A percentile compares a stretch with the other conserved stretches of the same genome.
Evolutionary conservation across 2,888 invertebrate genomes (phyloP).

Genomic region (Zygogramma bicolorata): DNA sequence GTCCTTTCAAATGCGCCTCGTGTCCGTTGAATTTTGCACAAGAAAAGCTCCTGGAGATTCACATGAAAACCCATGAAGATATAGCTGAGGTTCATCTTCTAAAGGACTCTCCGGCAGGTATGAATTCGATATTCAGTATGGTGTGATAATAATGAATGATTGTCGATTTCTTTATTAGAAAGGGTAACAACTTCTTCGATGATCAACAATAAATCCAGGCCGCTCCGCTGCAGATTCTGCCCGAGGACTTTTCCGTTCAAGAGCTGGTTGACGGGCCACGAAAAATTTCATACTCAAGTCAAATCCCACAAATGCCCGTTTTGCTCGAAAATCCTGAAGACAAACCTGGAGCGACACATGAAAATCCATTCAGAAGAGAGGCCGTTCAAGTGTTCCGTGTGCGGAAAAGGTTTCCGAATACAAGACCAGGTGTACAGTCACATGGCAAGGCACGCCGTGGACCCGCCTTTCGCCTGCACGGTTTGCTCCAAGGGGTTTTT

Average conservation of each 20-base stretch:
- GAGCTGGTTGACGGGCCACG: background rate
- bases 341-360: background rate
- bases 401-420: background rate
- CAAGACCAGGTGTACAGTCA: background rate
- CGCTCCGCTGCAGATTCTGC: too few relatives aligned
- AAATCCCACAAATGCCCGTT: background rate
- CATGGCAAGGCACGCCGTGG: background rate
- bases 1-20: background rate
- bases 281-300: background rate
- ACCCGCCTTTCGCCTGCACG: background rate
- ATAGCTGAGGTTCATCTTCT: background rate
- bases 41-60: background rate
- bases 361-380: background rate
- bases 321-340: background rate
- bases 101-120: background rate
- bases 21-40: background rate
- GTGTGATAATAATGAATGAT: too few relatives aligned
- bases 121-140: too few relatives aligned
- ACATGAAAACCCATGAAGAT: background rate
- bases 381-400: background rate
- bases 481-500: background rate
- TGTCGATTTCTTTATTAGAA: too few relatives aligned
- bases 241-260: background rate
- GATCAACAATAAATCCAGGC: too few relatives aligned
- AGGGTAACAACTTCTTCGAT: too few relatives aligned